These are phyloP conservation scores for Drosophila incognita DNA, from an alignment of 2,888 invertebrate species.

Conservation along the genomic window DNA sequence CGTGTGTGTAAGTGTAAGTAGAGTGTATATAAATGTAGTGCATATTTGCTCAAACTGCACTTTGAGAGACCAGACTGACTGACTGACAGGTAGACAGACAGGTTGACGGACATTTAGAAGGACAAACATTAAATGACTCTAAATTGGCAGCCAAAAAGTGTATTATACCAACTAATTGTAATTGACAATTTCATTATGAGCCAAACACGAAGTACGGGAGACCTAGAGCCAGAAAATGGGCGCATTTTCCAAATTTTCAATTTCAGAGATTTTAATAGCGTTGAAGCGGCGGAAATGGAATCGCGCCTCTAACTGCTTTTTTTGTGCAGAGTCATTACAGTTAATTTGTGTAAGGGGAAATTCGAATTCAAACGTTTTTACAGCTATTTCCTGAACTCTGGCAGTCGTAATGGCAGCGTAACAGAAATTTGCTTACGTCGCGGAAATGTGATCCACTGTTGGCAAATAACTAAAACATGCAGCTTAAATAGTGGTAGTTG, in stretches of 20 bases:
- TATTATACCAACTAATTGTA: conserved; percentile 70
- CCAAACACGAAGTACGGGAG: conserved; percentile 5
- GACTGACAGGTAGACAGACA: conserved; percentile 8
- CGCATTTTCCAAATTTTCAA: conserved; percentile 59
- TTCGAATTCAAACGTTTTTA: conserved; percentile 71
- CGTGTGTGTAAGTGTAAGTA: neutral
- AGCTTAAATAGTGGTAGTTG: neutral
- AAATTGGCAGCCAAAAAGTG: conserved; percentile 53
- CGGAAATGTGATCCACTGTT: conserved; percentile 13
- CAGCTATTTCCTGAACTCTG: conserved; percentile 64
- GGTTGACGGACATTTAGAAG: conserved; percentile 33
- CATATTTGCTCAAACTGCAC: conserved; percentile 9
- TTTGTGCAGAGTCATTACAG: conserved; percentile 73
- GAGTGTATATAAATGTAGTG: neutral
- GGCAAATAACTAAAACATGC: neutral
- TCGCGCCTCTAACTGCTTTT: conserved; percentile 62
- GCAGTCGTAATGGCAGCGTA: conserved; percentile 40
- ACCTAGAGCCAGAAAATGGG: conserved; percentile 16
- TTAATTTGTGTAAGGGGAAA: conserved; percentile 65
- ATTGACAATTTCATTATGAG: conserved; percentile 66
- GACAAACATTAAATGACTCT: conserved; percentile 22
- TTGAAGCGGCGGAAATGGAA: conserved; percentile 75
- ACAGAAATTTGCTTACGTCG: conserved; percentile 24
- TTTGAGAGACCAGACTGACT: conserved; percentile 13
- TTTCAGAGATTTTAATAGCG: conserved; percentile 69